Percentiles rank a stretch among this genome's conserved stretches.
Conservation (phyloP, 2,888 invertebrate genomes). For the Archips crataeganus region DNA sequence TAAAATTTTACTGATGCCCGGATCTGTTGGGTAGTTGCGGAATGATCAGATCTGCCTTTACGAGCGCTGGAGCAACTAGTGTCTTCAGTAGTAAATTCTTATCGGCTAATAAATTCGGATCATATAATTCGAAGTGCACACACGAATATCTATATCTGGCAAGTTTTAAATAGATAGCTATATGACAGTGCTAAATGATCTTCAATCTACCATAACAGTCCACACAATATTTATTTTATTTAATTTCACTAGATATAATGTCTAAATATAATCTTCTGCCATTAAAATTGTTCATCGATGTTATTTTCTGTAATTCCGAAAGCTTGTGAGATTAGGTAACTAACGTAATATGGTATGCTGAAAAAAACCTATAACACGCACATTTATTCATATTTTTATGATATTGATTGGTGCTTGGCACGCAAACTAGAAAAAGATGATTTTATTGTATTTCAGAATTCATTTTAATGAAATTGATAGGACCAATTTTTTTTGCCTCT, state of each 20-base stretch:
- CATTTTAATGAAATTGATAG: background rate
- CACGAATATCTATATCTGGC: background rate
- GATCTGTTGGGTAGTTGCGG: constrained; percentile 28
- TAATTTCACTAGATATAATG: too few relatives aligned
- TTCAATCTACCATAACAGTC: background rate
- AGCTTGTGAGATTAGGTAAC: background rate
- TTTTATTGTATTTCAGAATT: background rate
- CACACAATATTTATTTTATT: too few relatives aligned
- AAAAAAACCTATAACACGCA: background rate
- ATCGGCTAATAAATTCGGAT: constrained; percentile 2
- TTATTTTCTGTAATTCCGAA: too few relatives aligned
- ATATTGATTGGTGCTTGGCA: background rate
- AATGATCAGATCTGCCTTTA: constrained; percentile 20
- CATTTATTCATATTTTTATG: background rate
- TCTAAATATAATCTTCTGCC: too few relatives aligned
- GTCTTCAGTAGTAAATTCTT: constrained; percentile 19
- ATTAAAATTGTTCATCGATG: too few relatives aligned
- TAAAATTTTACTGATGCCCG: constrained; percentile 68
- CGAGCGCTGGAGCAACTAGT: constrained; percentile 25
- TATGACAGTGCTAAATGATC: background rate
- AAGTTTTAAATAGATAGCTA: background rate
- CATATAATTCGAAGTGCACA: constrained; percentile 3
- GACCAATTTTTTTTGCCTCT: background rate
- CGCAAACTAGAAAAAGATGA: background rate
- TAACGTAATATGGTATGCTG: background rate